phyloP scores from a whole-genome alignment of 2,113 vertebrate genomes.

The Siniperca chuatsi region DNA sequence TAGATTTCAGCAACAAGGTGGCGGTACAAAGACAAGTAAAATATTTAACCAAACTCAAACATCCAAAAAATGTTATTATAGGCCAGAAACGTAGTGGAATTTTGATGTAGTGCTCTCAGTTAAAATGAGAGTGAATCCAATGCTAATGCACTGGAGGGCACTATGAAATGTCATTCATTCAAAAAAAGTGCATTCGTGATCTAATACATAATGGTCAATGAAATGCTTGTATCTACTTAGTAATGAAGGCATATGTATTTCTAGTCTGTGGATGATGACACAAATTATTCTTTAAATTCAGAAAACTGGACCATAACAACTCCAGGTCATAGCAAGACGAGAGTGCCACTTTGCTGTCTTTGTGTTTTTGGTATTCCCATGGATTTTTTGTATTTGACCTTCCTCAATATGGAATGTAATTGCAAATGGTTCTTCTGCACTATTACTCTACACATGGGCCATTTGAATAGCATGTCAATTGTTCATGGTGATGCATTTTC shows the following conservation, averaged over 20 bases:
- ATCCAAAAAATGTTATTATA: neutral
- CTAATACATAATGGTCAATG: neutral
- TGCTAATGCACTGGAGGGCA: conserved; percentile 2
- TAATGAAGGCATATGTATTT: neutral
- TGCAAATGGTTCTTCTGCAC: neutral
- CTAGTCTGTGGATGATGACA: neutral
- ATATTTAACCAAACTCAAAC: neutral
- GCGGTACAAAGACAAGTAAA: neutral
- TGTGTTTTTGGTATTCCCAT: neutral
- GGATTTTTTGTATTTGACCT: conserved; percentile 17
- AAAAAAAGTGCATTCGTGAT: neutral
- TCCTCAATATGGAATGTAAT: neutral
- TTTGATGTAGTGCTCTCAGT: neutral
- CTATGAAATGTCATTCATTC: no score
- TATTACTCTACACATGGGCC: neutral
- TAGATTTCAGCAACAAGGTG: neutral
- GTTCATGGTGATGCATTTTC: neutral
- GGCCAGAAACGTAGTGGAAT: neutral
- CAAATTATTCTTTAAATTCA: no score
- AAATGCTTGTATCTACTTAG: neutral
- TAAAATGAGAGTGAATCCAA: conserved; percentile 7
- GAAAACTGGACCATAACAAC: neutral
- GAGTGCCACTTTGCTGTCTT: neutral
- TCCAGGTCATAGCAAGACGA: neutral
- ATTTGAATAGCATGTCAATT: neutral